Evolutionary conservation across 2,113 vertebrate species (phyloP), one percentile per base, ranked within the genome.

Genomic region (Boleophthalmus pectinirostris): DNA sequence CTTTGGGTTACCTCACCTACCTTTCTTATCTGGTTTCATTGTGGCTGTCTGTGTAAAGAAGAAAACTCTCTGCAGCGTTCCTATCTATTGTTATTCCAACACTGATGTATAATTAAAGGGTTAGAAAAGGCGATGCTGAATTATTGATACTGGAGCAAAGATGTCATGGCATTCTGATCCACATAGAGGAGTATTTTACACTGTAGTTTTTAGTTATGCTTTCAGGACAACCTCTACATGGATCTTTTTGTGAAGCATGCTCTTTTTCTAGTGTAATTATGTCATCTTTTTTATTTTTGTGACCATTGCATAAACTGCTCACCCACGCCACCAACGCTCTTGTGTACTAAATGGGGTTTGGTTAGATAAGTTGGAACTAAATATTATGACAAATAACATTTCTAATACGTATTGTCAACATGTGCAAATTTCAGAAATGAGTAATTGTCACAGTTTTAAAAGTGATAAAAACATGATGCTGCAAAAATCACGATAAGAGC

Each of bases 61-160:
- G 81, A 64, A 33, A 88, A 58, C 78, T 63, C 72, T 64, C 53
- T 64, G 57, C 9, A 71, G 75, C 72, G 24, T 24, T 79, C 72
- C 68, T 67, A 33, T 68, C 70, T 81, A 88, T 89, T 90, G 87
- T 91, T 90, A 85, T 91, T 83, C 73, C 74, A 84, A 76, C 84
- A 78, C 79, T 89, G 83, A 93, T 93, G 84, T 91, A 93, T 92
- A 92, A 93, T 93, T 92, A 89, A 93, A 86, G 67, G 84, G 58
- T 70, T 80, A 72, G 89, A 85, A 91, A 90, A 91, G 86, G 87
- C 77, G 0, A 69, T 63, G 78, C 57, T 93, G 81, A 91, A 93
- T 92, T 90, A 92, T 93, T 89, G 74, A 93, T 90, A 80, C 8
- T 11, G 61, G 79, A 82, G 86, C 78, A 76, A 86, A 87, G 80